These are phyloP conservation scores for Gorsachius goisagi DNA, from an alignment of 2,113 vertebrate species.

Conservation along the genomic window DNA sequence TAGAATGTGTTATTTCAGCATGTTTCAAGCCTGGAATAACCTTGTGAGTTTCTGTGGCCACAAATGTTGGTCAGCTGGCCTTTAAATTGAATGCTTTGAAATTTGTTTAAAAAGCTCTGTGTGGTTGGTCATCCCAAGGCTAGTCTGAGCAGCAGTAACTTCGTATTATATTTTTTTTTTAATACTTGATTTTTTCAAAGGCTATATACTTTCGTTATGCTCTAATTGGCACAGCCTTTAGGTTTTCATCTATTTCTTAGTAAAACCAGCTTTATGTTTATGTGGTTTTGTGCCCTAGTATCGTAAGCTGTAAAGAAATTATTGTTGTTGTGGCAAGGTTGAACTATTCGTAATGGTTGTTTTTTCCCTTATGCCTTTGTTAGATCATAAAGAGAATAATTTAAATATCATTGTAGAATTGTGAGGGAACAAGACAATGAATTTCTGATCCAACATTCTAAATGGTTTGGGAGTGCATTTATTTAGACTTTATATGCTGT, in stretches of 20 bases:
- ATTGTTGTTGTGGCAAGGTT: not conserved
- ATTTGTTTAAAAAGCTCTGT: not conserved
- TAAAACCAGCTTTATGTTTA: not conserved
- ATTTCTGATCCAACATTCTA: not conserved
- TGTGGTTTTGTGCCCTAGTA: not conserved
- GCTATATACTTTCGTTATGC: not conserved
- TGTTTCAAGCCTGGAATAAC: not conserved
- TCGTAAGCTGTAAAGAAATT: not conserved
- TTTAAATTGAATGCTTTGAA: not conserved
- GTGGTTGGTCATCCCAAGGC: not conserved
- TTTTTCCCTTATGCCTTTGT: not conserved
- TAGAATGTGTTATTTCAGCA: not conserved
- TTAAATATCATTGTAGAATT: not conserved
- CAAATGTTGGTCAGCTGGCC: not conserved
- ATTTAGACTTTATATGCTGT: not conserved
- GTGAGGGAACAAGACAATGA: not conserved
- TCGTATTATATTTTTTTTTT: not conserved
- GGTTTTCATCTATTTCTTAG: not conserved
- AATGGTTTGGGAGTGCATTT: not conserved
- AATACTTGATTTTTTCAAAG: not conserved
- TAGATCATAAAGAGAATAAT: not conserved
- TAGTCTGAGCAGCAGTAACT: not conserved
- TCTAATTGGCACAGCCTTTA: not conserved
- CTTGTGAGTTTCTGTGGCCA: not conserved
- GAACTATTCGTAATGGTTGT: not conserved